Evolutionary conservation across 1,140 invertebrate species (phyloP), one percentile per base, ranked within the genome.

Genomic region (Oscheius sp.): DNA sequence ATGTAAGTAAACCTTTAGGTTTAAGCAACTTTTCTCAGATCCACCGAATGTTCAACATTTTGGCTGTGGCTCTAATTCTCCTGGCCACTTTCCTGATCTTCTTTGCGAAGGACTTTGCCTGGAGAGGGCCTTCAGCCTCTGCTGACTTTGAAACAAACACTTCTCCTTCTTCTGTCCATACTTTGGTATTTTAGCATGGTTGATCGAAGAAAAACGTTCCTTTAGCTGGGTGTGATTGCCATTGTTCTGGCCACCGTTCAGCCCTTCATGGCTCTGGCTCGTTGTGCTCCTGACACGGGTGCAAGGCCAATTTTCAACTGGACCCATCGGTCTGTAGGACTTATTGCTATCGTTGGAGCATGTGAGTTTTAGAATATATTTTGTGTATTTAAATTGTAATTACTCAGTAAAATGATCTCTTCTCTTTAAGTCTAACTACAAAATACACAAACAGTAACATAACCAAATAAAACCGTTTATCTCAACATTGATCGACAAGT

Each of bases 291-390:
- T 15, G 66, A 68, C 29, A 29, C 46, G 20, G 7, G 18, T 4
- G 35, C 66, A 2, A 42, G 66, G 3, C 66, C 66, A 7, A n/a
- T 68, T 34, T 68, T 68, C 46, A 68, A 68, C 66, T 68, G 36
- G 29, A 68, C 45, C 28, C 66, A 68, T 29, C 49, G 66, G 2
- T 32, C 46, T 35, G 28, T 68, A 20, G 66, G 66, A 3, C 49
- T 68, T 26, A 65, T 68, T 29, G 66, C 52, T 18, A 32, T 68
- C 46, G n/a, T 68, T 46, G 35, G 23, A 31, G 66, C 32, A 3
- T 38, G 64, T 66, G 31, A 66, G 64, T 66, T 38, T 18, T 66
- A 26, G 28, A 64, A n/a, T n/a, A n/a, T n/a, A n/a, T n/a, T n/a
- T n/a, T n/a, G n/a, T n/a, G n/a, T n/a, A n/a, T n/a, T n/a, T n/a